phyloP scores from a whole-genome alignment of 1,140 invertebrate species.

The Bombus consobrinus region DNA sequence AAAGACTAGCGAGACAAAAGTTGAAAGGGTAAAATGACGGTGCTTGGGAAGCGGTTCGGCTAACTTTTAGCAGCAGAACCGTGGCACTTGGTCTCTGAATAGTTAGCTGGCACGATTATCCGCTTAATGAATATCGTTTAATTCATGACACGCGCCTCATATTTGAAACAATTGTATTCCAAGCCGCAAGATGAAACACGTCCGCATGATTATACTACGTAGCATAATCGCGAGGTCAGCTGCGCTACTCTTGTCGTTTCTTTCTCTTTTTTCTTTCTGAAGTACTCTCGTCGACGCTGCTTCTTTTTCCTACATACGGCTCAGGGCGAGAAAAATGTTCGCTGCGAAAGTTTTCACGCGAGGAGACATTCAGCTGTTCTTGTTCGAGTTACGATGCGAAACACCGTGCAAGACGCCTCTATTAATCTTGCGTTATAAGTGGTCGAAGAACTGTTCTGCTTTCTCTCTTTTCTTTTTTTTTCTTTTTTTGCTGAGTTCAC shows the following conservation, averaged over 20 bases:
- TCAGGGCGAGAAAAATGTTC: background rate
- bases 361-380: background rate
- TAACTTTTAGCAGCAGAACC: constrained; percentile 27
- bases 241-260: background rate
- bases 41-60: constrained; percentile 25
- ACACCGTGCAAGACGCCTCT: background rate
- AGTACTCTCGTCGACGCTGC: background rate
- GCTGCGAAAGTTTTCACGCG: background rate
- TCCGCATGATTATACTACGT: constrained; percentile 7
- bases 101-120: constrained; percentile 35
- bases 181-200: constrained; percentile 25
- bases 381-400: background rate
- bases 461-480: no score
- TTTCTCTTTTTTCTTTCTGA: background rate
- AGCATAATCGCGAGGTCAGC: background rate
- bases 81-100: constrained; percentile 26
- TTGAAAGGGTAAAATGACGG: background rate
- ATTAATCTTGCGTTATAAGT: constrained; percentile 11
- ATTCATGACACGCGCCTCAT: constrained; percentile 13
- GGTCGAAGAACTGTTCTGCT: background rate
- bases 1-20: background rate
- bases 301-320: background rate
- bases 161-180: constrained; percentile 24
- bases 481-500: background rate
- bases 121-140: constrained; percentile 46